Evolutionary conservation across 2,888 invertebrate genomes (phyloP), one percentile per base, ranked within the genome.

Genomic region (Harmothoe impar): DNA sequence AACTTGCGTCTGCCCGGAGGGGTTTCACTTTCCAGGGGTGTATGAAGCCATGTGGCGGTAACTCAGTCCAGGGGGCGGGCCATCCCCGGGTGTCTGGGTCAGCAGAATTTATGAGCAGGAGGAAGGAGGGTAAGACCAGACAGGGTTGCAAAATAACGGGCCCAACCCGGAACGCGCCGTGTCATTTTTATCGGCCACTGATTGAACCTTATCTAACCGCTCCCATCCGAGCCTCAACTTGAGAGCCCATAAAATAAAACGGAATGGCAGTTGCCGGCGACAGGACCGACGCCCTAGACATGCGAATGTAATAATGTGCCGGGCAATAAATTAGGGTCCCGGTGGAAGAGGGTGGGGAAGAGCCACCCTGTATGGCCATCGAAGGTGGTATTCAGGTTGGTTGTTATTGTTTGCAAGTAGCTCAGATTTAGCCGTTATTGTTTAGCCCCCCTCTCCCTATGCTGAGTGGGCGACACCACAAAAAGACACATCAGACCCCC

Each of bases 161-260:
- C 86, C 85, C 54, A 25, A 5, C 54, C 29, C 25, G 54, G 86
- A 52, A 52, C 54, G 25, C 31, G 29, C 25, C 29, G 54, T 54
- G 86, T 86, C 86, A 86, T 86, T 52, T 86, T 86, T 86, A 86
- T 86, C 86, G 52, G 86, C 56, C 54, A 52, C 52, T 25, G 54
- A 86, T 54, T 52, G 54, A 86, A 86, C 86, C 54, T 86, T 86
- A 86, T 86, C 86, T 86, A 86, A 86, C 84, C 86, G 54, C 86
- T 86, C 86, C 10, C 31, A n/a, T 31, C 25, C 54, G 86, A 29
- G 56, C 54, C 56, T 86, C 86, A 52, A 86, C 25, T 54, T 3
- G 15, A 56, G 56, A 86, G 29, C 31, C 54, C 86, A 86, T 86
- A 86, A 86, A 86, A 54, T 29, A 31, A 54, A 52, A 33, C 86